Conservation (phyloP, 92 coral and sea anemone genomes). For the Zoanthus gigantus region DNA sequence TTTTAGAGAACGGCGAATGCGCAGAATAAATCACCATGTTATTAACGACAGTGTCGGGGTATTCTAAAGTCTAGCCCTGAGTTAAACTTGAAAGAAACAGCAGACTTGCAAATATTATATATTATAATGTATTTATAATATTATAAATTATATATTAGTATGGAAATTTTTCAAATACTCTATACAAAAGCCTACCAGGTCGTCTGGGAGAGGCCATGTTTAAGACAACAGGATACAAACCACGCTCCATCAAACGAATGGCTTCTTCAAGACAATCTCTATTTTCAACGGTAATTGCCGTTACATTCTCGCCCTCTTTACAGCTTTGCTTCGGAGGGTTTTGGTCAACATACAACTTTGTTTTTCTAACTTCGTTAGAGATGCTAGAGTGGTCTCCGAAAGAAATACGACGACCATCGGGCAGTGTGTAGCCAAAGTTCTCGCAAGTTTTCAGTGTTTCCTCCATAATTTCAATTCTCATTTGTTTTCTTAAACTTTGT, state of each 20-base stretch:
- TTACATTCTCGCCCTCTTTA: slow-evolving; percentile 10
- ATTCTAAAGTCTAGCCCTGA: too few species aligned
- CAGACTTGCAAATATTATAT: too few species aligned
- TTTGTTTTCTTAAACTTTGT: slow-evolving; percentile 44
- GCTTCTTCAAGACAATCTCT: slow-evolving; percentile 85
- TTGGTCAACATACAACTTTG: slow-evolving; percentile 60
- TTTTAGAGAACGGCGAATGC: too few species aligned
- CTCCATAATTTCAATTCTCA: slow-evolving; percentile 71
- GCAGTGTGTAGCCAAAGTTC: slow-evolving; percentile 65
- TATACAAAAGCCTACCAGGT: slow-evolving; percentile 63
- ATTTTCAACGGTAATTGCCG: slow-evolving; percentile 66
- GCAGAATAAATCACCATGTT: too few species aligned
- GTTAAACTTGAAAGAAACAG: too few species aligned
- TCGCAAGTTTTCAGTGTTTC: slow-evolving; percentile 77
- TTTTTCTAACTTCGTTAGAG: slow-evolving; percentile 72
- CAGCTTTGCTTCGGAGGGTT: slow-evolving; percentile 19
- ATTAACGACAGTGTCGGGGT: too few species aligned
- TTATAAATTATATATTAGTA: too few species aligned
- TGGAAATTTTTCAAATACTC: too few species aligned
- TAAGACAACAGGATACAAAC: slow-evolving; percentile 81
- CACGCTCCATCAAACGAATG: slow-evolving; percentile 57
- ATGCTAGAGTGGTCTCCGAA: slow-evolving; percentile 75
- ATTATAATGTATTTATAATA: too few species aligned
- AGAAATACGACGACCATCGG: slow-evolving; percentile 57
- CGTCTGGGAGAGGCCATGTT: slow-evolving; percentile 89